phyloP scores from a whole-genome alignment of 2,797 vertebrate species.

The Cyprinodon diabolis region DNA sequence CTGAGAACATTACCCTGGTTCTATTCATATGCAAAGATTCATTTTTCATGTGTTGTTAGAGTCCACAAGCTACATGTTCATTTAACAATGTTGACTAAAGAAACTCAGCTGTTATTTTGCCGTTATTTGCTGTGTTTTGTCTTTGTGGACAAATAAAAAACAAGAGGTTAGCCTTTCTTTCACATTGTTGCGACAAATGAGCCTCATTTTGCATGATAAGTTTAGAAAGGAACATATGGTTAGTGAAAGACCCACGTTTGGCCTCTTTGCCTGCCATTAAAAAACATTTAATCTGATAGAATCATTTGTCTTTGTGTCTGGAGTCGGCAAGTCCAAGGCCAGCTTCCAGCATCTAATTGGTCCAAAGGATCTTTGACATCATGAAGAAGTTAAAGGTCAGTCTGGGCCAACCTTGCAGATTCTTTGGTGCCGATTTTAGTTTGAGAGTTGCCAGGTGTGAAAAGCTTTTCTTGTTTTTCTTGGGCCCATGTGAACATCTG shows the following conservation, averaged over 20 bases:
- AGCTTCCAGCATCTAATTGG: slow-evolving; percentile 85
- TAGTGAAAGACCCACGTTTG: slow-evolving; percentile 80
- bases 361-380: slow-evolving; percentile 81
- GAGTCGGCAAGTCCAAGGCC: slow-evolving; percentile 84
- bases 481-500: slow-evolving; percentile 82
- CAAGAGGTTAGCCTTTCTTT: slow-evolving; percentile 65
- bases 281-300: slow-evolving; percentile 94
- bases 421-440: slow-evolving; percentile 80
- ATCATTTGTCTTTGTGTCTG: slow-evolving; percentile 95
- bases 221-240: slow-evolving; percentile 81
- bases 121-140: slow-evolving; percentile 42
- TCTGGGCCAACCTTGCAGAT: slow-evolving; percentile 77
- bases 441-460: slow-evolving; percentile 83
- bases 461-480: slow-evolving; percentile 80
- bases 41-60: slow-evolving; percentile 35
- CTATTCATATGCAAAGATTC: slow-evolving; percentile 64
- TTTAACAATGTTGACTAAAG: slow-evolving; percentile 40
- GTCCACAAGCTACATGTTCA: slow-evolving; percentile 41
- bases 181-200: slow-evolving; percentile 86
- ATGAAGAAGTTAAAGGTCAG: slow-evolving; percentile 80
- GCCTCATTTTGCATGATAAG: slow-evolving; percentile 91
- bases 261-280: slow-evolving; percentile 89
- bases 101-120: slow-evolving; percentile 52
- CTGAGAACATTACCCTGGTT: slow-evolving; percentile 68
- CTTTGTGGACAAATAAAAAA: slow-evolving; percentile 69